Conservation (phyloP, 2,888 invertebrate genomes). For the Drosophila anomelani region DNA sequence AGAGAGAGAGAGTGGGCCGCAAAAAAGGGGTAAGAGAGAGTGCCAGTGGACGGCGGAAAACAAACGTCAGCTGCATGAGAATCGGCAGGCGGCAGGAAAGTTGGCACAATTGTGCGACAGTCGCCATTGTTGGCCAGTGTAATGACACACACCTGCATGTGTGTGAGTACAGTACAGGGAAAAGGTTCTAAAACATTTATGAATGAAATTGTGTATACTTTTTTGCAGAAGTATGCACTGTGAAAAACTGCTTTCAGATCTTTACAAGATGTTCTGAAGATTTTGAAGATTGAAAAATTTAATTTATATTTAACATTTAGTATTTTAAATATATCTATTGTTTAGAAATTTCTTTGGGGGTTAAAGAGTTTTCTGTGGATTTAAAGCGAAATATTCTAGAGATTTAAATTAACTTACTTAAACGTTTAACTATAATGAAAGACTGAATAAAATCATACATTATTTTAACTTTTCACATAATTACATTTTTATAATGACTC, state of each 20-base stretch:
- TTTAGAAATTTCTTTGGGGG: rapidly evolving
- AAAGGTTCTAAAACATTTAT: slow-evolving; percentile 68
- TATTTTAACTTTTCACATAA: no score
- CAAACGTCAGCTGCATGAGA: slow-evolving; percentile 68
- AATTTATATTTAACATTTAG: neutral
- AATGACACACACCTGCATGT: slow-evolving; percentile 49
- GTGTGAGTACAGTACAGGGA: slow-evolving; percentile 22
- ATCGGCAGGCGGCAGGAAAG: slow-evolving; percentile 45
- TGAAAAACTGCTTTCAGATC: neutral
- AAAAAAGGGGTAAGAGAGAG: slow-evolving; percentile 14
- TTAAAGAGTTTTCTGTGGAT: no score
- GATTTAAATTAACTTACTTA: no score
- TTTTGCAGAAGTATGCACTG: slow-evolving; percentile 6
- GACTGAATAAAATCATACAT: no score
- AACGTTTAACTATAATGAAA: no score
- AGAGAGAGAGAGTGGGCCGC: neutral
- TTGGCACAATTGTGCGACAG: slow-evolving; percentile 38
- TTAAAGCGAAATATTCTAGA: neutral
- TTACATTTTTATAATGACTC: no score
- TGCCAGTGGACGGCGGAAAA: slow-evolving; percentile 26
- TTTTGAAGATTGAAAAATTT: no score
- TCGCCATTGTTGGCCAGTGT: slow-evolving; percentile 62
- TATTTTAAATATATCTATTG: no score
- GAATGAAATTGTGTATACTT: slow-evolving; percentile 63
- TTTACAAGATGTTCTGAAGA: neutral